Evolutionary conservation across 1,140 invertebrate species (phyloP).

Genomic region (Drosophila hydei): DNA sequence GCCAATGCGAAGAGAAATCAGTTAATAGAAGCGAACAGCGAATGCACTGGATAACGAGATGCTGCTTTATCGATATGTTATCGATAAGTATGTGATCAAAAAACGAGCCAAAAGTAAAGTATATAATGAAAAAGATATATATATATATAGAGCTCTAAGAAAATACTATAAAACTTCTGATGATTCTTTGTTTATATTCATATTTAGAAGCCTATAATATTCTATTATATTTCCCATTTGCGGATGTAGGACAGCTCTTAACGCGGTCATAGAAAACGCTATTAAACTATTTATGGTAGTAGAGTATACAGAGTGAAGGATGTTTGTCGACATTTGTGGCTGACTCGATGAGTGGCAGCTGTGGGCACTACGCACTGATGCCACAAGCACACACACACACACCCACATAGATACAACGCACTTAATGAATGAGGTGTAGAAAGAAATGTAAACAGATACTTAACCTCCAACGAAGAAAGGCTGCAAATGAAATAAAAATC

Average conservation of each 20-base stretch:
- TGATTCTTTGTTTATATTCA: background rate
- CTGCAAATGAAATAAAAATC: slow-evolving; percentile 66
- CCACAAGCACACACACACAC: slow-evolving; percentile 19
- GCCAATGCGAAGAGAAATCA: background rate
- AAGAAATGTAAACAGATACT: slow-evolving; percentile 71
- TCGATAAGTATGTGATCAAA: background rate
- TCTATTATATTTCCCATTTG: slow-evolving; percentile 2
- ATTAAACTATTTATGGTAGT: slow-evolving; percentile 9
- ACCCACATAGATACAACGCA: slow-evolving; percentile 28
- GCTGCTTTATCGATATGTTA: background rate
- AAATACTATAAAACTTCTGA: no score
- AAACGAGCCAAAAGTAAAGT: background rate
- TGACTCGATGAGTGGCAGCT: slow-evolving; percentile 41
- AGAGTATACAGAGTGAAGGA: slow-evolving; percentile 2
- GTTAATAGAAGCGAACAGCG: slow-evolving; percentile 5
- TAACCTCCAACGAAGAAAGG: slow-evolving; percentile 65
- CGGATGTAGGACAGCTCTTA: background rate
- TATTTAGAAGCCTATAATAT: background rate
- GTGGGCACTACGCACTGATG: slow-evolving; percentile 19
- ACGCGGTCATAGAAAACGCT: background rate
- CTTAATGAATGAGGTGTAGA: slow-evolving; percentile 70
- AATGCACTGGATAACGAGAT: no score
- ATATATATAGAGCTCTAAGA: background rate
- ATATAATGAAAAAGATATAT: background rate
- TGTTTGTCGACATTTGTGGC: slow-evolving; percentile 9